phyloP scores from a whole-genome alignment of 2,888 invertebrate species.

The Torymus texanus region DNA sequence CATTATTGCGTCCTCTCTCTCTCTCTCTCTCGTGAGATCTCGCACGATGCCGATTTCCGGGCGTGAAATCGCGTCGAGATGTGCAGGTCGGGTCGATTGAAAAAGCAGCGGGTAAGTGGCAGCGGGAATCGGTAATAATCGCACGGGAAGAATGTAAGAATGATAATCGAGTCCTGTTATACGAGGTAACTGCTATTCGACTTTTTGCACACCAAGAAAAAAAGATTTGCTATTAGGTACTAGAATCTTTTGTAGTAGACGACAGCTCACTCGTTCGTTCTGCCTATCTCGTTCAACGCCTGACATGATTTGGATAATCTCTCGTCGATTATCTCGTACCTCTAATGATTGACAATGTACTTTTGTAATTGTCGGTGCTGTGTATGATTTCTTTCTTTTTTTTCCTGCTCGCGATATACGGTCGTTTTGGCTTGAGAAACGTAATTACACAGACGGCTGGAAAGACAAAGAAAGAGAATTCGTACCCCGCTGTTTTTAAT shows the following conservation, averaged over 20 bases:
- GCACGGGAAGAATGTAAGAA: conserved; percentile 45
- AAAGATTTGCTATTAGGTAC: background rate
- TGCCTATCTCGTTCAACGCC: background rate
- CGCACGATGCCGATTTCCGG: conserved; percentile 62
- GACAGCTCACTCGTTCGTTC: conserved; percentile 24
- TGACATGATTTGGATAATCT: no score
- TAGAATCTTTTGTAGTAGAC: background rate
- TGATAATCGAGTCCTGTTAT: conserved; percentile 56
- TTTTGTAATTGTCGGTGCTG: background rate
- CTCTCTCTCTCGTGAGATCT: no score
- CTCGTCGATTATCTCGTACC: background rate
- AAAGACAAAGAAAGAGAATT: conserved; percentile 2
- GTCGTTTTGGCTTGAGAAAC: background rate
- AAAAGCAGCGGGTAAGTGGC: conserved; percentile 71
- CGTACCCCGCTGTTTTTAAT: conserved; percentile 47
- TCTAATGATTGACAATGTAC: conserved; percentile 1
- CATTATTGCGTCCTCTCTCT: conserved; percentile 8
- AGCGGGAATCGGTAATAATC: conserved; percentile 69
- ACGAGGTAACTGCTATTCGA: conserved; percentile 60
- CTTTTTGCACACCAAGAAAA: conserved; percentile 58
- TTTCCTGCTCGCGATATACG: no score
- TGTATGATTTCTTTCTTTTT: no score
- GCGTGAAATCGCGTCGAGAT: conserved; percentile 64
- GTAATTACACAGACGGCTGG: conserved; percentile 12
- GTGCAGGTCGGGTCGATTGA: conserved; percentile 63